Percentiles rank a stretch among this genome's conserved stretches.
These are phyloP conservation scores for Pyrrhosoma nymphula DNA, from an alignment of 2,888 invertebrate genomes.

Conservation along the genomic window DNA sequence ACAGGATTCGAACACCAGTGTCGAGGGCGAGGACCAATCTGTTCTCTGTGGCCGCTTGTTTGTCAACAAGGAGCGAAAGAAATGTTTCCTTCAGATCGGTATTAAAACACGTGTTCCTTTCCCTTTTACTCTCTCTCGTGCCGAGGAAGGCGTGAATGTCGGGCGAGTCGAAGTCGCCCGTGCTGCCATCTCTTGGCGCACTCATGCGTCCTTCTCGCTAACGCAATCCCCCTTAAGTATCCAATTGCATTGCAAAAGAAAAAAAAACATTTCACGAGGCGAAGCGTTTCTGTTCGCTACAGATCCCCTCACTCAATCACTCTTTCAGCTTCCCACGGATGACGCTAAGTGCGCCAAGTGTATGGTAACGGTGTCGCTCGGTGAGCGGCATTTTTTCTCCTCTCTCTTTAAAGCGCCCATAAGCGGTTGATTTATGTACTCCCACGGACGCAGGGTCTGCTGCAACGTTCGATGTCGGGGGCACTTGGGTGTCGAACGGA, in stretches of 20 bases:
- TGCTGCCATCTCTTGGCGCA: not conserved
- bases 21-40: not conserved
- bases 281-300: not conserved
- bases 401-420: not conserved
- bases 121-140: not conserved
- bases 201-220: not conserved
- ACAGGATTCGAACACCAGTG: too few relatives aligned
- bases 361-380: not conserved
- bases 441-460: not conserved
- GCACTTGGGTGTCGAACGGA: not conserved
- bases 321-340: not conserved
- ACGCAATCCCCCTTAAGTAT: not conserved
- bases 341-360: not conserved
- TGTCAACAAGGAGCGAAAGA: not conserved
- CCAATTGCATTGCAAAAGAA: not conserved
- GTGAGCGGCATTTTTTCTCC: not conserved
- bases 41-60: not conserved
- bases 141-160: not conserved
- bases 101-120: not conserved
- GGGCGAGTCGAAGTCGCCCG: not conserved
- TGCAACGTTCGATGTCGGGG: not conserved
- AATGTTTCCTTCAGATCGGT: not conserved
- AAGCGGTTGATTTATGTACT: not conserved
- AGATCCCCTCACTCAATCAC: not conserved
- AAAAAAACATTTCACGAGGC: not conserved